These are phyloP conservation scores for Cataglyphis altisquamis DNA, from an alignment of 2,888 invertebrate species.

Conservation along the genomic window DNA sequence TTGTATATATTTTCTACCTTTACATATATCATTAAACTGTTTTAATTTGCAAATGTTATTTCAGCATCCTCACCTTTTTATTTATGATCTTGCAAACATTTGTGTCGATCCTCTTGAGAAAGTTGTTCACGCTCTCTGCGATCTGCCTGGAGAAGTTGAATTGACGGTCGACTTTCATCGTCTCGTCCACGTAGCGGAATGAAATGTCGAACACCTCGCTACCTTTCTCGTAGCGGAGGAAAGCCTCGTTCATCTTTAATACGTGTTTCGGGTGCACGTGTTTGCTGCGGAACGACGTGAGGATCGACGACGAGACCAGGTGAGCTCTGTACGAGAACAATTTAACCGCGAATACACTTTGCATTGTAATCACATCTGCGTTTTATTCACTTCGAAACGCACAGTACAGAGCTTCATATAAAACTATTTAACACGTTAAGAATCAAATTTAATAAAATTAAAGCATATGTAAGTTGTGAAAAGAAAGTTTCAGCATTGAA, in stretches of 20 bases:
- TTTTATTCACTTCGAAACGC: background rate
- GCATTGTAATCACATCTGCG: conserved; percentile 26
- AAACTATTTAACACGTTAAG: background rate
- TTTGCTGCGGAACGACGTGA: background rate
- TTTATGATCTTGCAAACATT: conserved; percentile 90
- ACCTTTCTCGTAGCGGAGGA: conserved; percentile 87
- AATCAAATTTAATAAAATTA: background rate
- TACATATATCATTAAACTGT: background rate
- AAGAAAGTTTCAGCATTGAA: background rate
- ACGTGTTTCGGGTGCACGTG: conserved; percentile 73
- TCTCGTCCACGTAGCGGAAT: conserved; percentile 87
- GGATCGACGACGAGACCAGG: background rate
- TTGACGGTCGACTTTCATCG: conserved; percentile 88
- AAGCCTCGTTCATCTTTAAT: conserved; percentile 88
- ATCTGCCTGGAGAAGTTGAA: conserved; percentile 91
- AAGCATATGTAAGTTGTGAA: background rate
- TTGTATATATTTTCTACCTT: background rate
- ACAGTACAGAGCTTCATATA: background rate
- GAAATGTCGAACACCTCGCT: conserved; percentile 88
- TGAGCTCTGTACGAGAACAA: background rate
- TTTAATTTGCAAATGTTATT: background rate
- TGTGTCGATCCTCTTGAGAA: conserved; percentile 88
- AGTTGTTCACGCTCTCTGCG: conserved; percentile 88
- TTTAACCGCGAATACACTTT: conserved; percentile 4
- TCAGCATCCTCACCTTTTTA: conserved; percentile 83